Conservation (phyloP, 1,140 invertebrate genomes). For the Meloidogyne hapla region DNA sequence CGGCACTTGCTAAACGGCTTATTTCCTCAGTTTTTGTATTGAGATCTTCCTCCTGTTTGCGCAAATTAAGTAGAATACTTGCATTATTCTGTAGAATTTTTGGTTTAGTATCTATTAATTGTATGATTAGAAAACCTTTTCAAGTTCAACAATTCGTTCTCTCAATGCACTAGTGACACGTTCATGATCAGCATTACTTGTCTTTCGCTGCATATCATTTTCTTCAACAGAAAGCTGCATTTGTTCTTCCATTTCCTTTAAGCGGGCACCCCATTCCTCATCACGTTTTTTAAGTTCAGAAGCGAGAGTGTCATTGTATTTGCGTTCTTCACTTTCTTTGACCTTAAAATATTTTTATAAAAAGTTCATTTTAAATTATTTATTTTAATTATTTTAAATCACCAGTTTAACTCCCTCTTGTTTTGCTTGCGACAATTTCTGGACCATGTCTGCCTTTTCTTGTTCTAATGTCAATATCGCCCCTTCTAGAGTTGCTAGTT, state of each 20-base stretch:
- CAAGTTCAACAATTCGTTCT: slow-evolving; percentile 22
- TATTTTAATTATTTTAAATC: too few relatives aligned
- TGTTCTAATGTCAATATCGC: slow-evolving; percentile 48
- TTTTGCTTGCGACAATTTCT: slow-evolving; percentile 59
- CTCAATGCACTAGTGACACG: slow-evolving; percentile 2
- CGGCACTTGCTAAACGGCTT: too few relatives aligned
- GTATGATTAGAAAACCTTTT: slow-evolving; percentile 19
- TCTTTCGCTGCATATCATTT: slow-evolving; percentile 35
- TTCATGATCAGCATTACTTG: slow-evolving; percentile 34
- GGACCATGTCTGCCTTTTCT: slow-evolving; percentile 60
- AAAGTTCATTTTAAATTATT: slow-evolving; percentile 33
- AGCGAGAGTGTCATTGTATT: slow-evolving; percentile 33
- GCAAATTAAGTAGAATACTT: slow-evolving; percentile 5
- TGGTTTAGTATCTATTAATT: too few relatives aligned
- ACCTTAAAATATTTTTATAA: slow-evolving; percentile 42
- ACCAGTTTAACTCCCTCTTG: slow-evolving; percentile 59
- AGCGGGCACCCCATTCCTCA: slow-evolving; percentile 34
- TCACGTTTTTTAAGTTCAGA: slow-evolving; percentile 37
- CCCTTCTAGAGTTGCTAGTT: slow-evolving; percentile 44
- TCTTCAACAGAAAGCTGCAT: slow-evolving; percentile 43
- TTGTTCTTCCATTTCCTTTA: slow-evolving; percentile 40
- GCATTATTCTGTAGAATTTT: slow-evolving; percentile 24
- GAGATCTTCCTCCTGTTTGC: slow-evolving; percentile 8
- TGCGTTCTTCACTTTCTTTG: slow-evolving; percentile 54
- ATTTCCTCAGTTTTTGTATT: background rate